These are phyloP conservation scores for Sclerurus mexicanus DNA, from an alignment of 2,113 vertebrate genomes.

Conservation along the genomic window DNA sequence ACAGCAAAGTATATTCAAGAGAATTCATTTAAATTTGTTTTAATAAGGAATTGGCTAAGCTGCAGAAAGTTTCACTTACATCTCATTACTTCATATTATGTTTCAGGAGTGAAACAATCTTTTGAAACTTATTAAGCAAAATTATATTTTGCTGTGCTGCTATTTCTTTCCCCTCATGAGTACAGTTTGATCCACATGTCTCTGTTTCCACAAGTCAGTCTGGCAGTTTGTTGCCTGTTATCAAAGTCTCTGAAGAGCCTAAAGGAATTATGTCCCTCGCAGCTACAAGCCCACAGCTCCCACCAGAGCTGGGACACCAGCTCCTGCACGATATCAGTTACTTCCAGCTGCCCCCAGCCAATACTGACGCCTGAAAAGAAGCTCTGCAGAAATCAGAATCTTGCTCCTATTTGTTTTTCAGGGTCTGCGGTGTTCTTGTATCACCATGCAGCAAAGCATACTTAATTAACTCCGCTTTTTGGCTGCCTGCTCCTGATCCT, in stretches of 20 bases:
- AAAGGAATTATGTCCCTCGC: not conserved
- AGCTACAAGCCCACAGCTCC: not conserved
- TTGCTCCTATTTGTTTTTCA: not conserved
- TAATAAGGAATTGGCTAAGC: constrained; percentile 8
- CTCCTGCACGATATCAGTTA: not conserved
- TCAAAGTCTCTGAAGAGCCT: not conserved
- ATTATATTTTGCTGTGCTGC: not conserved
- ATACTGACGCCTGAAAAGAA: not conserved
- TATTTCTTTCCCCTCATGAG: not conserved
- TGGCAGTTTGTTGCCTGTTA: not conserved
- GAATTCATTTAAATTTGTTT: constrained; percentile 1
- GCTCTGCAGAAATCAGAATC: not conserved
- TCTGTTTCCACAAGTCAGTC: not conserved
- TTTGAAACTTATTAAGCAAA: constrained; percentile 42
- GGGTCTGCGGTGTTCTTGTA: not conserved
- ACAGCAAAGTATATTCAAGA: not conserved
- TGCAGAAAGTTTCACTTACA: not conserved
- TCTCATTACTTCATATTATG: constrained; percentile 1
- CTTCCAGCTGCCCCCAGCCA: not conserved
- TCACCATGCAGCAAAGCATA: not conserved
- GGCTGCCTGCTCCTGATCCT: not conserved
- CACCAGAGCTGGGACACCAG: not conserved
- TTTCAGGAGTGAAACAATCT: not conserved
- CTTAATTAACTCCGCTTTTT: not conserved
- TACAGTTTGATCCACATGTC: not conserved